Conservation (phyloP, 2,113 vertebrate species). For the Struthidea cinerea region DNA sequence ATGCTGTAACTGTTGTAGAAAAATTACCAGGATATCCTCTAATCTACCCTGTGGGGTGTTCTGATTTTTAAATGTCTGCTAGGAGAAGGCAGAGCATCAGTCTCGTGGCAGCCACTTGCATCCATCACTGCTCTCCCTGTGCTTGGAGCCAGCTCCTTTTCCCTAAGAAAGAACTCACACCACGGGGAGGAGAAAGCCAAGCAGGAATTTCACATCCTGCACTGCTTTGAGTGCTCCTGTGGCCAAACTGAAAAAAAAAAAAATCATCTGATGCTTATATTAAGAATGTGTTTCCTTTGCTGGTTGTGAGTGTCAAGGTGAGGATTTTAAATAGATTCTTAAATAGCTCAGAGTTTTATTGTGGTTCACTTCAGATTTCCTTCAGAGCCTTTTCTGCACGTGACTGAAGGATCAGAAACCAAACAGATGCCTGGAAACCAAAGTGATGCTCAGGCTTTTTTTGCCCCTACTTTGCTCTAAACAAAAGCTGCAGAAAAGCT, state of each 20-base stretch:
- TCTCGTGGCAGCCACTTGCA: not conserved
- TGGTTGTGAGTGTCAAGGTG: not conserved
- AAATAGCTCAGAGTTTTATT: not conserved
- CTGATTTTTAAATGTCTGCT: not conserved
- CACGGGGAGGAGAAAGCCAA: not conserved
- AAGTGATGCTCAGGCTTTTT: not conserved
- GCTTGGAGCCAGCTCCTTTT: not conserved
- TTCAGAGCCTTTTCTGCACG: not conserved
- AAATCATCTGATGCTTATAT: not conserved
- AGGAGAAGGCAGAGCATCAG: not conserved
- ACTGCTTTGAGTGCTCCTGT: not conserved
- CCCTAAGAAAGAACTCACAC: not conserved
- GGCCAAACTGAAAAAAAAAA: not conserved
- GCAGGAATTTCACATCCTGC: not conserved
- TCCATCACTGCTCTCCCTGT: not conserved
- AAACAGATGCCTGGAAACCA: not conserved
- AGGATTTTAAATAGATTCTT: not conserved
- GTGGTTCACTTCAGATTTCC: not conserved
- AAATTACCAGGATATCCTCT: not conserved
- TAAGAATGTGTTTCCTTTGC: not conserved
- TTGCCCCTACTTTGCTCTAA: not conserved
- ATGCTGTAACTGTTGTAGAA: not conserved
- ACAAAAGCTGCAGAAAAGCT: slow-evolving; percentile 37
- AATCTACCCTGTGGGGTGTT: not conserved
- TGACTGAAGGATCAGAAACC: not conserved